These are phyloP conservation scores for Phortica magna DNA, from an alignment of 2,888 invertebrate species.

Conservation along the genomic window DNA sequence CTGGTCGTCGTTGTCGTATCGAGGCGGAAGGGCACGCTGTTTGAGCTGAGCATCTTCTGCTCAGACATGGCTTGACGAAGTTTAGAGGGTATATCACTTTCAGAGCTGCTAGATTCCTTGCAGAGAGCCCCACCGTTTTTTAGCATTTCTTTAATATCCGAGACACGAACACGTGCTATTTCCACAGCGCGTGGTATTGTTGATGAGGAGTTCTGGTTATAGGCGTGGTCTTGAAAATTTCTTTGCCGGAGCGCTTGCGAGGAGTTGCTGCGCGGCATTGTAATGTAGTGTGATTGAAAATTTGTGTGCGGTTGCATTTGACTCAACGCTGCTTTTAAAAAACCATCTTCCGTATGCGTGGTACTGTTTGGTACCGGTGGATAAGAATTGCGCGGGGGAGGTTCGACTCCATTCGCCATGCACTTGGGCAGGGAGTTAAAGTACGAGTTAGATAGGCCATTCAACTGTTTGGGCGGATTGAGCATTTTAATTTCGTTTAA, in stretches of 20 bases:
- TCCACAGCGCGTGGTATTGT: slow-evolving; percentile 76
- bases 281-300: slow-evolving; percentile 75
- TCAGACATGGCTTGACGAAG: slow-evolving; percentile 76
- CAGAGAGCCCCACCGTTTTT: slow-evolving; percentile 70
- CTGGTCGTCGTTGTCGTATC: slow-evolving; percentile 78
- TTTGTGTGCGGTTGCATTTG: slow-evolving; percentile 1
- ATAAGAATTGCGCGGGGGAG: slow-evolving; percentile 83
- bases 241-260: slow-evolving; percentile 80
- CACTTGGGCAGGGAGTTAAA: slow-evolving; percentile 77
- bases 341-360: slow-evolving; percentile 13
- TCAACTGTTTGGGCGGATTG: slow-evolving; percentile 72
- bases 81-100: slow-evolving; percentile 81
- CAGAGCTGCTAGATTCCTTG: slow-evolving; percentile 79
- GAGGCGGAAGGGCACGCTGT: slow-evolving; percentile 83
- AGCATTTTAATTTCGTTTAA: slow-evolving; percentile 76
- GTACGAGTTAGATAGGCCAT: slow-evolving; percentile 47
- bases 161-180: slow-evolving; percentile 76
- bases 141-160: slow-evolving; percentile 77
- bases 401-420: slow-evolving; percentile 79
- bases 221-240: slow-evolving; percentile 24
- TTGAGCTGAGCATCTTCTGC: slow-evolving; percentile 79
- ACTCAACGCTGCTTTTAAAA: neutral
- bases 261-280: slow-evolving; percentile 82
- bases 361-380: slow-evolving; percentile 78
- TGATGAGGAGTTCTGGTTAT: slow-evolving; percentile 47